Evolutionary conservation across 2,113 vertebrate genomes (phyloP).

Genomic region (Uria lomvia): DNA sequence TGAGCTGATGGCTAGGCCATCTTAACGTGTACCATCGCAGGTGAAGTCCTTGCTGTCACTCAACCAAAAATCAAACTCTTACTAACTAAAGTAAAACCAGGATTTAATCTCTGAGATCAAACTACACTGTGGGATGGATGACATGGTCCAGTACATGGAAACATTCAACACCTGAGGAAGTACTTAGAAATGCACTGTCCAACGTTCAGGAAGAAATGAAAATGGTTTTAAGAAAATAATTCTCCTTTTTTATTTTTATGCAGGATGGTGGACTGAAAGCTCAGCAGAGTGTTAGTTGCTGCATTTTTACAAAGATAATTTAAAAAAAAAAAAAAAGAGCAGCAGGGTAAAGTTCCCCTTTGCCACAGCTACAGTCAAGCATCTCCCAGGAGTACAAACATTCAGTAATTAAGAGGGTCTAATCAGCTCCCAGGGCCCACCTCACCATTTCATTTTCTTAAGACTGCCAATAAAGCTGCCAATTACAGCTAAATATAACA

Average conservation of each 20-base stretch:
- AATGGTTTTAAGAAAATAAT: neutral
- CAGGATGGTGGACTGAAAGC: neutral
- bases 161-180: neutral
- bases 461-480: slow-evolving; percentile 11
- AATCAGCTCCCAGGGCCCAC: slow-evolving; percentile 37
- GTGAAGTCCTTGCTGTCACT: neutral
- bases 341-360: neutral
- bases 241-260: neutral
- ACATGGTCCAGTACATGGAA: neutral
- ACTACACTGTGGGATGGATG: neutral
- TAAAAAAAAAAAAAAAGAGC: neutral
- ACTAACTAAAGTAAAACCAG: neutral
- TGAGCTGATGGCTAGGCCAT: neutral
- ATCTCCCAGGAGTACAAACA: slow-evolving; percentile 2
- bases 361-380: neutral
- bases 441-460: slow-evolving; percentile 4
- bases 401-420: neutral
- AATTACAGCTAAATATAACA: slow-evolving; percentile 37
- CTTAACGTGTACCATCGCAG: neutral
- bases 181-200: neutral
- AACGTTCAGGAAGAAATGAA: neutral
- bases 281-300: neutral
- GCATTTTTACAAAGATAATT: neutral
- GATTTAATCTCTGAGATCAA: neutral
- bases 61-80: neutral